phyloP scores from a whole-genome alignment of 1,140 invertebrate genomes.

The Drosophila funebris region DNA sequence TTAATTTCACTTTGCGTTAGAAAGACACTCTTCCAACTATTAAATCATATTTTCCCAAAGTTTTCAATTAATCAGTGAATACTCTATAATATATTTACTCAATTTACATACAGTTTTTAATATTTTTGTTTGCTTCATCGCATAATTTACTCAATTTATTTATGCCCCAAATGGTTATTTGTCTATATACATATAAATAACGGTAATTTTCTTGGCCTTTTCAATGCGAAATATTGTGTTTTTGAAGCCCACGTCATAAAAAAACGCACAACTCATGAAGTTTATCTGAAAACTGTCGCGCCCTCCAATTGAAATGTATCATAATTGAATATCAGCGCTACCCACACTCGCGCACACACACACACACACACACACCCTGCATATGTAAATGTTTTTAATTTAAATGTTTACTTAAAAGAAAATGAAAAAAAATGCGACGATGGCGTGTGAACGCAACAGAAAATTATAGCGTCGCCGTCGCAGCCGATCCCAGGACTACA shows the following conservation, averaged over 20 bases:
- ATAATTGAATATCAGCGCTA: slow-evolving; percentile 76
- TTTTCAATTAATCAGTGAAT: not conserved
- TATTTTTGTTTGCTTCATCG: not conserved
- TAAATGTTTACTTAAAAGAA: slow-evolving; percentile 78
- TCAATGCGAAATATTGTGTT: slow-evolving; percentile 10
- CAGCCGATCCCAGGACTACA: slow-evolving; percentile 16
- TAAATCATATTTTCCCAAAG: no score
- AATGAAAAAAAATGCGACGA: slow-evolving; percentile 71
- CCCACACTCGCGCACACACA: slow-evolving; percentile 52
- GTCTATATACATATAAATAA: slow-evolving; percentile 7
- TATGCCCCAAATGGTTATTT: not conserved
- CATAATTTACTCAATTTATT: not conserved
- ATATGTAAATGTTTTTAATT: slow-evolving; percentile 81
- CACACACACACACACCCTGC: slow-evolving; percentile 7
- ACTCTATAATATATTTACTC: no score
- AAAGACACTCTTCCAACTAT: not conserved
- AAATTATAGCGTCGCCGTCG: slow-evolving; percentile 60
- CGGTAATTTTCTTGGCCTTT: slow-evolving; percentile 5
- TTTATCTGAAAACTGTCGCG: slow-evolving; percentile 71
- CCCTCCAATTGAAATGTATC: slow-evolving; percentile 66
- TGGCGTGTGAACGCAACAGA: slow-evolving; percentile 80
- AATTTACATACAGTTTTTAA: not conserved
- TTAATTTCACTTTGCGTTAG: not conserved
- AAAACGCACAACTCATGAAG: slow-evolving; percentile 21
- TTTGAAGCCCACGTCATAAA: slow-evolving; percentile 1